Percentiles rank a stretch among this genome's conserved stretches.
Evolutionary conservation across 2,888 invertebrate genomes (phyloP).

Genomic region (Lydus trimaculatus): DNA sequence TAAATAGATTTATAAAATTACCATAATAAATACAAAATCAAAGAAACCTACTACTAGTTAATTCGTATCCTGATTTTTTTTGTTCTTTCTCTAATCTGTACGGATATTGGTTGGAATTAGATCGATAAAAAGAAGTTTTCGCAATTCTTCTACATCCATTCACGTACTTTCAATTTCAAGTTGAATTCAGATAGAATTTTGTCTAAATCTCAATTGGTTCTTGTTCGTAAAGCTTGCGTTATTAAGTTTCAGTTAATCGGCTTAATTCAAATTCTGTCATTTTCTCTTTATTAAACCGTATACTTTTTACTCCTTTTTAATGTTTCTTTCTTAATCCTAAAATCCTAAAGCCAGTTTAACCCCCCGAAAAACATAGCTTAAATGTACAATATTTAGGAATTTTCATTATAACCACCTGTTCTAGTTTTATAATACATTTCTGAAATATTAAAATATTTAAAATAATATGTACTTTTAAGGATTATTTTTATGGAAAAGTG

Average conservation of each 20-base stretch:
- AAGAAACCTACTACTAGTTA: not conserved
- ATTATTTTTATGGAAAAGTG: not conserved
- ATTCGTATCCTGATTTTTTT: not conserved
- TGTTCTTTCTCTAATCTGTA: not conserved
- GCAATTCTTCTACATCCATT: constrained; percentile 11
- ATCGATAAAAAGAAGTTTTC: not conserved
- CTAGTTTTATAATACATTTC: no score
- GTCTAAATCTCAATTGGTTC: constrained; percentile 10
- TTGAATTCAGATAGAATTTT: constrained; percentile 8
- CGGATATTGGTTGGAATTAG: not conserved
- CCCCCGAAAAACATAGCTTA: not conserved
- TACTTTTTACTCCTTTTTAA: not conserved
- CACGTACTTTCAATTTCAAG: not conserved
- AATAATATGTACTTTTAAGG: not conserved
- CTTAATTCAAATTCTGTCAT: constrained; percentile 11
- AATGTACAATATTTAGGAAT: not conserved
- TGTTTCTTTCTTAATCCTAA: not conserved
- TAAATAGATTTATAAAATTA: not conserved
- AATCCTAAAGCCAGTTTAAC: not conserved
- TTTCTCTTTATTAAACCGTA: constrained; percentile 10
- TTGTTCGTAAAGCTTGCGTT: constrained; percentile 12
- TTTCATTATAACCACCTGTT: not conserved
- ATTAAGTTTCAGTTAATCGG: constrained; percentile 18
- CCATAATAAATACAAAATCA: not conserved
- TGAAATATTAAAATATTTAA: not conserved